Base-by-base conservation (phyloP, 2,113 vertebrate species). In the Lophura nycthemera region DNA sequence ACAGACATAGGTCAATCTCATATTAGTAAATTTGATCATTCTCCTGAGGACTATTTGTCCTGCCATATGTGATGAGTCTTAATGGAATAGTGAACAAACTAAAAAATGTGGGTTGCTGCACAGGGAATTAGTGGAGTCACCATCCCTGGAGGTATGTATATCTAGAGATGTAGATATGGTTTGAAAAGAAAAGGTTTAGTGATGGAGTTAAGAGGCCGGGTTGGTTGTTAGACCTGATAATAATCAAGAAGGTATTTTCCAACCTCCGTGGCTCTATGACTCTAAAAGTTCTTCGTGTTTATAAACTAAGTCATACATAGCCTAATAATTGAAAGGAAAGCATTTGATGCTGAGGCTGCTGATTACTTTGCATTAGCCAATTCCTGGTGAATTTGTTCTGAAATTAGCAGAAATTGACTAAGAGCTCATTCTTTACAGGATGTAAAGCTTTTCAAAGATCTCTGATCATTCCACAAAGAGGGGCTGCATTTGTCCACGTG, bases 21-120 rank as follows among this genome's bases (percentile, higher is more conserved):
- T 86, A 91, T 90, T 87, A 91, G 42, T 74, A 96, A 73, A 42
- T 32, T 67, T 38, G 16, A 54, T 70, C 63, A 94, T 22, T 67
- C 72, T 52, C 66, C 34, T 50, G n/a, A 83, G 21, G 40, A 67
- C 59, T 54, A 29, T 36, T 64, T 56, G 40, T 77, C 29, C 61
- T 56, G 47, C 27, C 2, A 0, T 10, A 59, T 20, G 34, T 27
- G 25, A 60, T 50, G 15, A 34, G n/a, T 50, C 57, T 66, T 81
- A 48, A 18, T 50, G 18, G 20, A 11, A 8, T 30, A 61, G 19
- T 43, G 38, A 85, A 76, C 12, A 59, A 80, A 47, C 11, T 48
- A 29, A 61, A 59, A 79, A 82, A 61, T 22, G 17, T 27, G 32
- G 10, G 11, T 2, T 65, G 50, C 54, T 56, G 54, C 54, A 16